Conservation (phyloP, 2,113 vertebrate species). For the Paedocypris sp. region DNA sequence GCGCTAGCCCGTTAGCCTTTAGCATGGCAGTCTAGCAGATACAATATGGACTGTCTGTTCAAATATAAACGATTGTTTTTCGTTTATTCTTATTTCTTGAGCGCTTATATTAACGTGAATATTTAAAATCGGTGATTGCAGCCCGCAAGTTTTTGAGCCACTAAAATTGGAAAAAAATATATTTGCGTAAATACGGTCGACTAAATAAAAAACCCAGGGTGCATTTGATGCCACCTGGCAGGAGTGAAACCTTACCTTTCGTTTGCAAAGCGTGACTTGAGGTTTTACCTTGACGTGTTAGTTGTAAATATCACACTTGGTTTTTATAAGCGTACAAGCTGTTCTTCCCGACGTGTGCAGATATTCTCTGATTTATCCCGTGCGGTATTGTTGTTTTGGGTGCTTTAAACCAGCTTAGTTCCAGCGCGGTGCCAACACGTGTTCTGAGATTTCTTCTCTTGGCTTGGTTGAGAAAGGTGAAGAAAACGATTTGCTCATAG, state of each 20-base stretch:
- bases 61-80: too few relatives aligned
- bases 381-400: neutral
- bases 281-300: neutral
- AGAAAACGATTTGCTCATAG: neutral
- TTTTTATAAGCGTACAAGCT: neutral
- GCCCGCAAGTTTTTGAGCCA: too few relatives aligned
- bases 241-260: slow-evolving; percentile 11
- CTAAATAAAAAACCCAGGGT: neutral
- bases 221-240: neutral
- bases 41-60: too few relatives aligned
- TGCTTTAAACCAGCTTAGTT: neutral
- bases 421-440: neutral
- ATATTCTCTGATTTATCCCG: neutral
- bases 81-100: too few relatives aligned
- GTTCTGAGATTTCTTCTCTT: neutral
- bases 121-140: too few relatives aligned
- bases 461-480: neutral
- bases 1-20: too few relatives aligned
- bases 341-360: neutral
- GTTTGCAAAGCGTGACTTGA: neutral
- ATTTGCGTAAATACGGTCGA: too few relatives aligned
- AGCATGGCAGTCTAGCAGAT: too few relatives aligned
- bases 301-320: neutral
- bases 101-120: too few relatives aligned
- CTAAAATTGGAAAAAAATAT: neutral